Evolutionary conservation across 1,140 invertebrate species (phyloP).

Genomic region (Pemphigus obesinymphae): DNA sequence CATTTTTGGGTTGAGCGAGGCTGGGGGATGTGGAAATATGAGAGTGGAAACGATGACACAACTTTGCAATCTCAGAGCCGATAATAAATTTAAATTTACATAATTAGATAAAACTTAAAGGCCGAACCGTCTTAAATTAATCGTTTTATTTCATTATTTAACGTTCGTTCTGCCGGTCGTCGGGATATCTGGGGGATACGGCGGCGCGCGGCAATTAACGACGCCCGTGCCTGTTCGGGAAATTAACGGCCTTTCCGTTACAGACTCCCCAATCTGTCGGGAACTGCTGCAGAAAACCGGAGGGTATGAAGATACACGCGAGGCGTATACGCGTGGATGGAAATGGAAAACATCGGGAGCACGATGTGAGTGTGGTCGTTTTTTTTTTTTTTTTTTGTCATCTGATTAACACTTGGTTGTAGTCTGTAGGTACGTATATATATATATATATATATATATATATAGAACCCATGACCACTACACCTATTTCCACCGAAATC

Average conservation of each 20-base stretch:
- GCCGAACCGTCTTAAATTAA: slow-evolving; percentile 26
- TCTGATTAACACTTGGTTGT: background rate
- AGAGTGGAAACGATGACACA: background rate
- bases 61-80: slow-evolving; percentile 11
- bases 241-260: slow-evolving; percentile 20
- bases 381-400: background rate
- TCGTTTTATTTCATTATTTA: slow-evolving; percentile 34
- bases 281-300: background rate
- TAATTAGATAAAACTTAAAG: slow-evolving; percentile 38
- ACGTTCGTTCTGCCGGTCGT: background rate
- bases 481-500: too few species aligned
- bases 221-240: background rate
- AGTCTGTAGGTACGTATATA: too few species aligned
- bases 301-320: too few species aligned
- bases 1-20: too few species aligned
- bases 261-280: background rate
- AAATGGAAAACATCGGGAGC: background rate
- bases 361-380: background rate
- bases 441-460: too few species aligned
- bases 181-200: background rate
- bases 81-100: slow-evolving; percentile 32
- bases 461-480: too few species aligned
- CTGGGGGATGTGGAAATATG: too few species aligned
- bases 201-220: slow-evolving; percentile 14
- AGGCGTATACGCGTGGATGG: background rate